A percentile compares a stretch with the other conserved stretches of the same genome.
Conservation (phyloP, 1,140 invertebrate species). For the Achroia grisella region DNA sequence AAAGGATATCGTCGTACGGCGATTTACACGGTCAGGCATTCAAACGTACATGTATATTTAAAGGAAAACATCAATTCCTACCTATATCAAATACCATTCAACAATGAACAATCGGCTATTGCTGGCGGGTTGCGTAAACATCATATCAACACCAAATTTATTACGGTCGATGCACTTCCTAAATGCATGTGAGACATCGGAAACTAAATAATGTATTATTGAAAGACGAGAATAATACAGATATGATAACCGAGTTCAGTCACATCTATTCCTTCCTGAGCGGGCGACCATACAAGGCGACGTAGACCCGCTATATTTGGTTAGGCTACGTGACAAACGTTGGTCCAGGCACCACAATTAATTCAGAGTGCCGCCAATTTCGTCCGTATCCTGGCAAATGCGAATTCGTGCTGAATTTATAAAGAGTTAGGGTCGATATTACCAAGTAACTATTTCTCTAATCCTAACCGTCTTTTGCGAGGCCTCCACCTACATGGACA, state of each 20-base stretch:
- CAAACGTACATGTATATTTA: too few relatives aligned
- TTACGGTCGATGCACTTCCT: constrained; percentile 22
- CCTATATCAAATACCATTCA: neutral
- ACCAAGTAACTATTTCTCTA: constrained; percentile 31
- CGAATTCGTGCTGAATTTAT: constrained; percentile 38
- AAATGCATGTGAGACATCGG: constrained; percentile 30
- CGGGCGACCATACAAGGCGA: constrained; percentile 45
- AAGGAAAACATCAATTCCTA: too few relatives aligned
- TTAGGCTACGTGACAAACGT: constrained; percentile 55
- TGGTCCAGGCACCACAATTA: constrained; percentile 42
- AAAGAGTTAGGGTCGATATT: constrained; percentile 39
- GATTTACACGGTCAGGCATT: too few relatives aligned
- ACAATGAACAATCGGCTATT: neutral
- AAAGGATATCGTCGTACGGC: too few relatives aligned
- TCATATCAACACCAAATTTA: neutral
- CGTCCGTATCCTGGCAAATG: constrained; percentile 28
- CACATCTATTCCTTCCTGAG: constrained; percentile 61
- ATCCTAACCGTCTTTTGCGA: constrained; percentile 48
- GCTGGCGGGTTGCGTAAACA: neutral
- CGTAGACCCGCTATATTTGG: constrained; percentile 58
- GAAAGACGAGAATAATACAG: constrained; percentile 28
- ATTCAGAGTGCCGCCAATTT: constrained; percentile 59
- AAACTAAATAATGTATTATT: constrained; percentile 55
- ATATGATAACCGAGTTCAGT: constrained; percentile 32
- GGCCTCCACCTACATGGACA: constrained; percentile 58